Base-by-base conservation (phyloP, 1,140 invertebrate genomes). In the Neodiprion fabricii region DNA sequence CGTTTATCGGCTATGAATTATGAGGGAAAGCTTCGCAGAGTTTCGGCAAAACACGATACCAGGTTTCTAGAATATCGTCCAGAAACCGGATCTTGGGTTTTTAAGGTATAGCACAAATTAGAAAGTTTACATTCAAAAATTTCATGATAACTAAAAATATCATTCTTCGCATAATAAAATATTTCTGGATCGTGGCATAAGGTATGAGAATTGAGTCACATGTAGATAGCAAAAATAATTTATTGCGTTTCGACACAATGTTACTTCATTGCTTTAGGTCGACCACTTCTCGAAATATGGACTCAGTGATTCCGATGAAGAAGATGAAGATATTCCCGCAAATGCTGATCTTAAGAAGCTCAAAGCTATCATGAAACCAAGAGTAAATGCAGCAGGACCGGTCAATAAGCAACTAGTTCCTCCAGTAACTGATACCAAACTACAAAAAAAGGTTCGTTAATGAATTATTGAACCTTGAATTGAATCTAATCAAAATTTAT, bases 251-350 rank as follows among this genome's bases (percentile, higher is more conserved):
- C 2, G 3, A 7, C 72, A 71, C 14, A 71, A 75, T 70, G n/a
- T 71, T 70, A 48, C 67, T 48, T 75, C n/a, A 73, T 77, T 78
- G 74, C 76, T 81, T 21, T 83, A 94, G 93, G 97, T 98, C 47
- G 94, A 97, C 75, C 98, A 99, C 88, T 99, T 99, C 86, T 98
- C 97, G 0, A 99, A 99, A 84, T 99, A 99, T 87, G 97, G 96
- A 3, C 88, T 98, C 9, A 94, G 94, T 73, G 97, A 98, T 81
- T 95, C 94, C 0, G 96, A 98, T 82, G 96, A 97, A 76, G 96
- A 97, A 61, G 94, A 94, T 48, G 91, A 91, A 70, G 84, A 82
- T n/a, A 69, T 82, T 7, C 74, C 81, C 1, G 72, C 78, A 21
- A 82, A 83, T 50, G 83, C 81, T 7, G 80, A 81, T 10, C 74